Evolutionary conservation across 2,113 vertebrate genomes (phyloP).

Genomic region (Desmodus rotundus): DNA sequence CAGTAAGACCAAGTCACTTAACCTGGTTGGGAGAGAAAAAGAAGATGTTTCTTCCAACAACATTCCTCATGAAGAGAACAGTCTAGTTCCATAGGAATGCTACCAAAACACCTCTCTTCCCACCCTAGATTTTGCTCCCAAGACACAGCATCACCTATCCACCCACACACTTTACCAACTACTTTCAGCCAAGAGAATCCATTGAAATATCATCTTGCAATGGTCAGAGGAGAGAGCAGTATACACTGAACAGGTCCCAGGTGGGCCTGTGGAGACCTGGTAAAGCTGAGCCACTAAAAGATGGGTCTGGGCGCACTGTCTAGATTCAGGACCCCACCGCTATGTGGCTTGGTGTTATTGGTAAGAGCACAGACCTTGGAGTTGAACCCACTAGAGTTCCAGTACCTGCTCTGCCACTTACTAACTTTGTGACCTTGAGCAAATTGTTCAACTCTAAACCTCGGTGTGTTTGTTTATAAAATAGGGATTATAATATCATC

Average conservation of each 20-base stretch:
- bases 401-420: constrained; percentile 6
- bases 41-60: neutral
- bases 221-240: neutral
- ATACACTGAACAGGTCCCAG: neutral
- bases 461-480: constrained; percentile 33
- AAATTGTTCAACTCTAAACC: constrained; percentile 9
- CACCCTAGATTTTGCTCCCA: neutral
- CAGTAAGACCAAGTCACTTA: neutral
- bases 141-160: neutral
- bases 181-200: neutral
- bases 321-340: neutral
- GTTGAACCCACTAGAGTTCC: neutral
- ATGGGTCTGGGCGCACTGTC: neutral
- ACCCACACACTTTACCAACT: neutral
- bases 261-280: neutral
- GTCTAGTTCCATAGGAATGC: neutral
- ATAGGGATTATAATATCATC: neutral
- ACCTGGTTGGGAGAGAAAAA: neutral
- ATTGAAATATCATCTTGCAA: neutral
- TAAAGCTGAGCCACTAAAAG: neutral
- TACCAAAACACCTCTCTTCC: neutral
- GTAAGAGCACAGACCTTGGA: neutral
- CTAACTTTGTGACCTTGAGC: neutral
- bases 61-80: neutral
- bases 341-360: neutral